Percentiles rank a stretch among this genome's conserved stretches.
Evolutionary conservation across 2,888 invertebrate species (phyloP).

Genomic region (Drosophila ustulata): DNA sequence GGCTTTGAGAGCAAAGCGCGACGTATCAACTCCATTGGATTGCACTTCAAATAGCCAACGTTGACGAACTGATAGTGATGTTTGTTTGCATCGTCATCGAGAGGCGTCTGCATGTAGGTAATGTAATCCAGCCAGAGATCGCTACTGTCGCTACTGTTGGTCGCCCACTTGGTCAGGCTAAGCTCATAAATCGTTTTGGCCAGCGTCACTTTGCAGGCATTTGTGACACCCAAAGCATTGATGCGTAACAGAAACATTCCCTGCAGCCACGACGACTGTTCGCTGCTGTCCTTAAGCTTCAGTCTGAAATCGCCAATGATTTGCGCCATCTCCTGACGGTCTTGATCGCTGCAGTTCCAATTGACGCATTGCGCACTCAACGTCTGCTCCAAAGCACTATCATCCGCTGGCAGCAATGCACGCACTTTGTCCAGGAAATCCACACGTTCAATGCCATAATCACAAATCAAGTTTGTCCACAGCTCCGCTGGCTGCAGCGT

Average conservation of each 20-base stretch:
- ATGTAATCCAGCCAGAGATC: slow-evolving; percentile 58
- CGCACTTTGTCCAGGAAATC: slow-evolving; percentile 35
- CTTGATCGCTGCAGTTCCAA: slow-evolving; percentile 29
- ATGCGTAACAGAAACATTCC: slow-evolving; percentile 19
- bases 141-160: not conserved
- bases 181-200: slow-evolving; percentile 53
- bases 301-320: slow-evolving; percentile 35
- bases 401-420: not conserved
- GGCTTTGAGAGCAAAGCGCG: slow-evolving; percentile 34
- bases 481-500: slow-evolving; percentile 10
- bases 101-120: slow-evolving; percentile 21
- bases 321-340: slow-evolving; percentile 6
- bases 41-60: slow-evolving; percentile 43
- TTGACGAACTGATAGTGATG: not conserved
- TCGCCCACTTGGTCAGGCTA: slow-evolving; percentile 43
- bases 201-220: slow-evolving; percentile 28
- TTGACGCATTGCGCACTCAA: slow-evolving; percentile 32
- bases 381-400: not conserved
- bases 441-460: slow-evolving; percentile 53
- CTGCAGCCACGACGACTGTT: slow-evolving; percentile 28
- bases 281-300: slow-evolving; percentile 10
- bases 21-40: slow-evolving; percentile 29
- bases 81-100: not conserved
- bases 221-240: not conserved
- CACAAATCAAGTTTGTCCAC: slow-evolving; percentile 53